Base-by-base conservation (phyloP, 2,113 vertebrate species). In the Tachycineta bicolor region DNA sequence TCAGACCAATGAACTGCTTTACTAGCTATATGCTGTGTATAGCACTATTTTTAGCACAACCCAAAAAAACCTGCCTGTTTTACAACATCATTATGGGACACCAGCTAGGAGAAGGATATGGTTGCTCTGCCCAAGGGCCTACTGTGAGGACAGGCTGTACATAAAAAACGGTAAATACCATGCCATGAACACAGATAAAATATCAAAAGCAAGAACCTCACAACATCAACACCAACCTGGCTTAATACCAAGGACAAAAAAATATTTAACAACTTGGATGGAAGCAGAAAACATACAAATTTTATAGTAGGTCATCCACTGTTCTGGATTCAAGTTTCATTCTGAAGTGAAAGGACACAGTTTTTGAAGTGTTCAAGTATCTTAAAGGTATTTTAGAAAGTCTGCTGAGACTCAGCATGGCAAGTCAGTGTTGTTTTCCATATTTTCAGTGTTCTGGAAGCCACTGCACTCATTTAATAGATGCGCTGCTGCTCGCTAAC, bases 1-100 rank as follows among this genome's bases (percentile, higher is more conserved):
- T 92, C 80, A 95, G 67, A 71, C 53, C 84, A 76, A 90, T 71
- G 34, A 94, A 89, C 62, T 84, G 70, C 49, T 82, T 92, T 75
- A 84, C 46, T 89, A 90, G 73, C 41, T 55, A 65, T 34, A 89
- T 22, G 81, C 29, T 58, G 16, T 9, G 16, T 21, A 53, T 11
- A 39, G 20, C 10, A 17, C 44, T 87, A 81, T 87, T 87, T 85
- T 93, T 49, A 92, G 44, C 26, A 50, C 12, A 60, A 43, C 12
- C n/a, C 37, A 59, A 74, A 74, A 87, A 76, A 17, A 16, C 34
- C 29, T 70, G 20, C 62, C 46, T 37, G 20, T 79, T 64, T 67
- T 84, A 47, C 69, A 60, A 46, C 55, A 80, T 12, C 33, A 1
- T 56, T 58, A 49, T 9, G 29, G 50, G 71, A 86, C 29, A 59